These are phyloP conservation scores for Isurus oxyrinchus DNA, from an alignment of 2,113 vertebrate species.

Conservation along the genomic window DNA sequence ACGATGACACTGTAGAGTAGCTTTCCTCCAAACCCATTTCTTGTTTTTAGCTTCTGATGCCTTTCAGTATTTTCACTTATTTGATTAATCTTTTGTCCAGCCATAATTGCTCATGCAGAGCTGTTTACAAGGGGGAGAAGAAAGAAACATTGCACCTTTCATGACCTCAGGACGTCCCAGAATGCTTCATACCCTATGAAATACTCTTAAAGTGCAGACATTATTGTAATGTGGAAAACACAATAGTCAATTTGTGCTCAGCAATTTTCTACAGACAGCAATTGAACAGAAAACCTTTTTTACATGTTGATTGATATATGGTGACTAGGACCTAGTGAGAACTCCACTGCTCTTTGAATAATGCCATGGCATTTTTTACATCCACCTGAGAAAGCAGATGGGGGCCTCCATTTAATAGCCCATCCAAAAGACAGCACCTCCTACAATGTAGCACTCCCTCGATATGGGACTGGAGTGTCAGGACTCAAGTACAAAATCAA, in stretches of 20 bases:
- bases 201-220: background rate
- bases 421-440: background rate
- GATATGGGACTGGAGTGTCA: background rate
- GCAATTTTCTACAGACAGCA: background rate
- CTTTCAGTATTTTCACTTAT: background rate
- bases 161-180: background rate
- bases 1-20: background rate
- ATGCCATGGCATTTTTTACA: background rate
- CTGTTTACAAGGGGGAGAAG: background rate
- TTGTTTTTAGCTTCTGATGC: background rate
- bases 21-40: background rate
- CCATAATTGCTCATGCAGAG: background rate
- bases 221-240: background rate
- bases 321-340: background rate
- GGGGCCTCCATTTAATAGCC: background rate
- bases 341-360: background rate
- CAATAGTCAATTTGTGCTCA: background rate
- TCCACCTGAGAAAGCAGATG: background rate
- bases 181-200: background rate
- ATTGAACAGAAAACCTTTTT: background rate
- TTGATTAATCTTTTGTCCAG: background rate
- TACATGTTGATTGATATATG: background rate
- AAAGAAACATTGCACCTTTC: background rate
- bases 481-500: background rate
- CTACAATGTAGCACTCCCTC: background rate